phyloP scores from a whole-genome alignment of 2,113 vertebrate species.

The Plestiodon gilberti region DNA sequence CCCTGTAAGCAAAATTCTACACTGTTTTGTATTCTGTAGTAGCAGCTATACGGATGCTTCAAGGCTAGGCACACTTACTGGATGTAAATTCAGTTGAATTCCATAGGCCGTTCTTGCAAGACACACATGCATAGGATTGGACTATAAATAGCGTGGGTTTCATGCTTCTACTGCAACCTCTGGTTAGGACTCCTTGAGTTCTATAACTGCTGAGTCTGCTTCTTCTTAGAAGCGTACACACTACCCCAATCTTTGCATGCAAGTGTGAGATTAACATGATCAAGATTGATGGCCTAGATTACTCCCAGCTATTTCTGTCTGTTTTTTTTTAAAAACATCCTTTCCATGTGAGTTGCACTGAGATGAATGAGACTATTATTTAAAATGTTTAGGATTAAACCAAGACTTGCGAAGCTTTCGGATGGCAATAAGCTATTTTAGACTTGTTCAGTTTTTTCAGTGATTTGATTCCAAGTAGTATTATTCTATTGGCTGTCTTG shows the following conservation, averaged over 20 bases:
- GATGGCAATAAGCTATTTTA: background rate
- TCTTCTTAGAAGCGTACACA: background rate
- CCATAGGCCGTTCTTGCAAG: background rate
- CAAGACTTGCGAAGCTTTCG: background rate
- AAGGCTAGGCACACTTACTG: background rate
- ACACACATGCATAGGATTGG: background rate
- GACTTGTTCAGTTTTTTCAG: background rate
- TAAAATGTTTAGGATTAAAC: background rate
- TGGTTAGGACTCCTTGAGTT: background rate
- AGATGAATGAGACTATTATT: background rate
- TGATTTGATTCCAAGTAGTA: background rate
- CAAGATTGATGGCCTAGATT: background rate
- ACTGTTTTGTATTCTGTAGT: background rate
- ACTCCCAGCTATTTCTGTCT: background rate
- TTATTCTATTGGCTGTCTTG: background rate
- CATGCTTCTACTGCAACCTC: too few relatives aligned
- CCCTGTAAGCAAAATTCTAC: too few relatives aligned
- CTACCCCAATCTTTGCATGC: background rate
- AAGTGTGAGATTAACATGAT: background rate
- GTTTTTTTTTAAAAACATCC: background rate
- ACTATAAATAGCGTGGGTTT: background rate
- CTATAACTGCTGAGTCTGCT: background rate
- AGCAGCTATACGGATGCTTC: background rate
- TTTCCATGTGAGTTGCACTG: background rate
- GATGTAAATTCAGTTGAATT: background rate